Percentiles rank a stretch among this genome's conserved stretches.
Conservation (phyloP, 2,888 invertebrate genomes). For the Drosophila sordidula region DNA sequence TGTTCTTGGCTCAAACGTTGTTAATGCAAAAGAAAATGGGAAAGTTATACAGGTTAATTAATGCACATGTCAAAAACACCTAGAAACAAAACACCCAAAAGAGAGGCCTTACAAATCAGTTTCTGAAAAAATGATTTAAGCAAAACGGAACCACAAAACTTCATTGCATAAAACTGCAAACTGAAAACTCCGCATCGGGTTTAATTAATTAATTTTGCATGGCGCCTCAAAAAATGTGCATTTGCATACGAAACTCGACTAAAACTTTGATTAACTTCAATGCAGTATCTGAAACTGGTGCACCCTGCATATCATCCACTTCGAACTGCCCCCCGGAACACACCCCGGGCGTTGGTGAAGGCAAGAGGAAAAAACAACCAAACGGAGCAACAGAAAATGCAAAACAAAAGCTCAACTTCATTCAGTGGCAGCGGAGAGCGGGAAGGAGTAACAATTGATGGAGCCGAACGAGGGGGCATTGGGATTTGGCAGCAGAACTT, state of each 20-base stretch:
- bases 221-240: constrained; percentile 10
- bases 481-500: constrained; percentile 30
- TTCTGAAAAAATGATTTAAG: neutral
- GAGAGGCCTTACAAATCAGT: neutral
- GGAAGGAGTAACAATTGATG: constrained; percentile 42
- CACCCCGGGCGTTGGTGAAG: neutral
- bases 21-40: neutral
- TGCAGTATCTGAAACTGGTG: constrained; percentile 33
- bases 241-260: constrained; percentile 35
- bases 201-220: constrained; percentile 43
- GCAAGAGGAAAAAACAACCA: neutral
- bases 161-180: neutral
- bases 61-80: neutral
- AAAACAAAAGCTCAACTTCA: constrained; percentile 58
- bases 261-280: constrained; percentile 51
- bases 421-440: neutral
- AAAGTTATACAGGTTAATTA: neutral
- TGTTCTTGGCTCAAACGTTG: too few species aligned
- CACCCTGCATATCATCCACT: constrained; percentile 20
- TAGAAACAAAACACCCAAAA: neutral
- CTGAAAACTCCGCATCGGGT: neutral
- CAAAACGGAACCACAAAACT: neutral
- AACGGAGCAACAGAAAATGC: constrained; percentile 41
- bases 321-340: constrained; percentile 8
- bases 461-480: constrained; percentile 9